Conservation (phyloP, 1,140 invertebrate genomes). For the Delia radicum region DNA sequence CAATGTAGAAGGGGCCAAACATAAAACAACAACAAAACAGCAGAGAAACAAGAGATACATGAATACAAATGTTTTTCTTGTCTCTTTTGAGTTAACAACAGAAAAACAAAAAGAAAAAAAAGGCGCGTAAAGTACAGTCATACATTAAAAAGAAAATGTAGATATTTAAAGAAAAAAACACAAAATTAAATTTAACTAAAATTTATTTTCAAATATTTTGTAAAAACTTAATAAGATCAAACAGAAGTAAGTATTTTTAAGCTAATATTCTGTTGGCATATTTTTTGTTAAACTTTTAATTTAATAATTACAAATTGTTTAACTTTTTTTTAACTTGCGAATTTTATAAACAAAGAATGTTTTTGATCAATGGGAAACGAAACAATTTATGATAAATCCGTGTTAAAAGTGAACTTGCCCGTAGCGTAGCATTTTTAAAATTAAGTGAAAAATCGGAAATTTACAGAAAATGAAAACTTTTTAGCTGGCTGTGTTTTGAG, state of each 20-base stretch:
- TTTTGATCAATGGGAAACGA: neutral
- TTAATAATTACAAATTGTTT: no score
- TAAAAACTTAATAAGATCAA: neutral
- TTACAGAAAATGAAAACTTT: constrained; percentile 16
- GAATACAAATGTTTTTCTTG: neutral
- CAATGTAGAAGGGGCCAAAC: neutral
- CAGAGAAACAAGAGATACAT: constrained; percentile 18
- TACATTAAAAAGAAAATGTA: constrained; percentile 5
- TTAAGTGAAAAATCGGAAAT: constrained; percentile 21
- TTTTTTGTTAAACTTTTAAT: no score
- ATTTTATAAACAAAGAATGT: no score
- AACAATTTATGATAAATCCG: no score
- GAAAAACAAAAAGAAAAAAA: constrained; percentile 1
- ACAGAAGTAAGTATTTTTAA: neutral
- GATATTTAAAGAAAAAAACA: neutral
- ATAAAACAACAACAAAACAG: constrained; percentile 3
- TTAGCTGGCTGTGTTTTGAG: neutral
- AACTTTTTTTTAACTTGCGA: no score
- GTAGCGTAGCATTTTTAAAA: constrained; percentile 12
- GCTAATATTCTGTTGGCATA: no score
- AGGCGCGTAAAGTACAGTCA: constrained; percentile 22
- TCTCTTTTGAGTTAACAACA: constrained; percentile 14
- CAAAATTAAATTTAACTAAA: neutral
- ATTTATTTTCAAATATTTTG: neutral
- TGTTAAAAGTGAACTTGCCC: neutral